Conservation (phyloP, 2,797 vertebrate species). For the Oreochromis grahami region DNA sequence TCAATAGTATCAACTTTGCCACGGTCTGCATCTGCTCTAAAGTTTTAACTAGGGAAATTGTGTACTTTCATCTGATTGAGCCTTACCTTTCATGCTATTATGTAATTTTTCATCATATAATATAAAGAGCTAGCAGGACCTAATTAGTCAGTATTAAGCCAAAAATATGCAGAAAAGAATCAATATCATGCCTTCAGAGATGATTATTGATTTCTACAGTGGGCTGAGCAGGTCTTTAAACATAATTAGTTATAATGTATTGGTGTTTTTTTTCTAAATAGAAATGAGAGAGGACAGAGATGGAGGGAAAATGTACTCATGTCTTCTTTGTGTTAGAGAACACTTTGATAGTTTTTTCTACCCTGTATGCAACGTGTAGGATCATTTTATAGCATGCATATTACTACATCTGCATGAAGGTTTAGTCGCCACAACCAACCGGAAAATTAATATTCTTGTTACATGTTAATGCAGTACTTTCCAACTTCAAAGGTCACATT, state of each 20-base stretch:
- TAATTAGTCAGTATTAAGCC: constrained; percentile 14
- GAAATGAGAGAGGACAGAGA: neutral
- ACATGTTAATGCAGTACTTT: neutral
- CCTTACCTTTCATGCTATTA: neutral
- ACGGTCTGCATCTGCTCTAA: neutral
- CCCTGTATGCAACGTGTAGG: neutral
- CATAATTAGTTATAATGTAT: neutral
- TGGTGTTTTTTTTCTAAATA: neutral
- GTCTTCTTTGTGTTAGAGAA: neutral
- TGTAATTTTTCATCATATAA: constrained; percentile 6
- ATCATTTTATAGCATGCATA: neutral
- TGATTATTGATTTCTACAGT: neutral
- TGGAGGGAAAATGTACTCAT: neutral
- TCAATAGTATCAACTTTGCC: neutral
- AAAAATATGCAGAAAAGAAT: constrained; percentile 2
- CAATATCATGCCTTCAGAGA: neutral
- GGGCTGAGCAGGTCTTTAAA: neutral
- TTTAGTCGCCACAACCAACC: neutral
- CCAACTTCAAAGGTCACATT: neutral
- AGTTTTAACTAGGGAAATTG: neutral
- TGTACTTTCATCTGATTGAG: neutral
- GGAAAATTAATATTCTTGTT: neutral
- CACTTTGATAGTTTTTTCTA: neutral
- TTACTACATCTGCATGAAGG: neutral
- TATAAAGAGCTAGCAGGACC: neutral